Evolutionary conservation across 2,888 invertebrate species (phyloP), one percentile per base, ranked within the genome.

Genomic region (Chesias legatella): DNA sequence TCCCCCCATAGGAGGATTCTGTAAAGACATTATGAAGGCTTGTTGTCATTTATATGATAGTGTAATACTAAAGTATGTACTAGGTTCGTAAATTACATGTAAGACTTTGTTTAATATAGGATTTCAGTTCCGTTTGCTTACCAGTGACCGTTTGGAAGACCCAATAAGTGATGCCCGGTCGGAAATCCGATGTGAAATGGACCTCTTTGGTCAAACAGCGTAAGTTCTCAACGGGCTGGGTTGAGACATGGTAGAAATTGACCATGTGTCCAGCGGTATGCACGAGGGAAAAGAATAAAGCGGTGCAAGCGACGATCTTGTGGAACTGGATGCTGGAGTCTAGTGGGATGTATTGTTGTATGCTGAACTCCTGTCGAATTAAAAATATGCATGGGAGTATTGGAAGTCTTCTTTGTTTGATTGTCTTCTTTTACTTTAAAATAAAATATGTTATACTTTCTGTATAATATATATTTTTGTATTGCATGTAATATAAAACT

Each of bases 301-400:
- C 98, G 0, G 98, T 98, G 59, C 97, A 95, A 0, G 98, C 98
- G 0, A 96, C 97, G 37, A 98, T 97, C 84, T 98, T 98, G 79
- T 98, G 98, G 75, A 98, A 98, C 67, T 97, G 97, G 37, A 98
- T 97, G 65, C 98, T 97, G 0, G 98, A 95, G 74, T 98, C 98
- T 10, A 98, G 78, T 0, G 98, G 98, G 40, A 97, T 95, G 77
- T 96, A 98, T 66, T 98, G 97, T 60, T 97, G 97, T 35, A 98
- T 92, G 30, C 96, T 94, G 65, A 97, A 96, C 69, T 98, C 97
- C 82, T 89, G 61, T 22, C 36, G 29, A 10, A 32, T 13, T 10
- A 10, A 22, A 26, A 21, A n/a, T 1, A 17, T 9, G 20, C n/a
- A 9, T 23, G 11, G 7, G 13, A n/a, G n/a, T n/a, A n/a, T n/a